phyloP scores from a whole-genome alignment of 2,888 invertebrate genomes.

The Emmelina monodactyla region DNA sequence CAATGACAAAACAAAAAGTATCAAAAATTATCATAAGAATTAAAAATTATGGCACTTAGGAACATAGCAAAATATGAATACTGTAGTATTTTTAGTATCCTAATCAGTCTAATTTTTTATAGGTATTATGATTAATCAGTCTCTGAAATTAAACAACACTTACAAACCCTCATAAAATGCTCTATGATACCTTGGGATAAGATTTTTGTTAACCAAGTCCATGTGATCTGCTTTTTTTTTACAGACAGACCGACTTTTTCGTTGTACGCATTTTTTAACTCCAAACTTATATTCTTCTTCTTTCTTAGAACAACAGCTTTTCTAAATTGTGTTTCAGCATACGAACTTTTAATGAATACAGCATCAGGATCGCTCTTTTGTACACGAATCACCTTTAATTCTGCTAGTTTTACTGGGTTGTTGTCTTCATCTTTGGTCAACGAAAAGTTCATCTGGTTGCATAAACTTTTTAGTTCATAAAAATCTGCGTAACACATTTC shows the following conservation, averaged over 20 bases:
- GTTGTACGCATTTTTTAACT: slow-evolving; percentile 2
- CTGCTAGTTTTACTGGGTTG: slow-evolving; percentile 13
- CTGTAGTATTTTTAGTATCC: background rate
- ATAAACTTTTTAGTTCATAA: slow-evolving; percentile 15
- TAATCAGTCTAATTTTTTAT: background rate
- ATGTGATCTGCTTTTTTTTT: slow-evolving; percentile 8
- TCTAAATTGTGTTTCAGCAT: slow-evolving; percentile 4
- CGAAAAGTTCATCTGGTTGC: slow-evolving; percentile 14
- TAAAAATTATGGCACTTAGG: background rate
- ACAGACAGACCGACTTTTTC: slow-evolving; percentile 3
- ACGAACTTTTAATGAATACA: slow-evolving; percentile 7
- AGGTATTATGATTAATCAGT: background rate
- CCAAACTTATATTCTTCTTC: slow-evolving; percentile 4
- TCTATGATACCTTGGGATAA: slow-evolving; percentile 4
- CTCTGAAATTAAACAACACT: background rate
- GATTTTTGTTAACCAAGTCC: slow-evolving; percentile 8
- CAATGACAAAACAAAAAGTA: background rate
- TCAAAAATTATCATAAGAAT: background rate
- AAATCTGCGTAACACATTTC: slow-evolving; percentile 15
- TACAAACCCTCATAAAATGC: slow-evolving; percentile 1
- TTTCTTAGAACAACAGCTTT: slow-evolving; percentile 7
- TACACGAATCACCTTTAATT: slow-evolving; percentile 10
- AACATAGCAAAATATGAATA: background rate
- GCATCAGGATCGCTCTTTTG: slow-evolving; percentile 7
- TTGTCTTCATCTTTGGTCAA: slow-evolving; percentile 15